Conservation (phyloP, 2,113 vertebrate genomes). For the Oryzias javanicus region DNA sequence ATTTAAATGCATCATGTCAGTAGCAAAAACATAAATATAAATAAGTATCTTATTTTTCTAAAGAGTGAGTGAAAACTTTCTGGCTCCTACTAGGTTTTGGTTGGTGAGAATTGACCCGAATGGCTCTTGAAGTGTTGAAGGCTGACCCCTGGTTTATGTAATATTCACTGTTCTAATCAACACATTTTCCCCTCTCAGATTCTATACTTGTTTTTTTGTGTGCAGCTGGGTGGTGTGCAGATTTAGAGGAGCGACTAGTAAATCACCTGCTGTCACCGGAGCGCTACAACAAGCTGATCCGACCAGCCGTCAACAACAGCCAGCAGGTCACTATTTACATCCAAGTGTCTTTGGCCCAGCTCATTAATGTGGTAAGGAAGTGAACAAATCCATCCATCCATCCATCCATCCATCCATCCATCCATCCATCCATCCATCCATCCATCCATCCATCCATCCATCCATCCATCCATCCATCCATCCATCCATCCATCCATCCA, state of each 20-base stretch:
- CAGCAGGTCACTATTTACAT: conserved; percentile 81
- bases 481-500: neutral
- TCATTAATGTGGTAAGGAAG: conserved; percentile 79
- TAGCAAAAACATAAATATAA: too few relatives aligned
- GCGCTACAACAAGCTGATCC: conserved; percentile 81
- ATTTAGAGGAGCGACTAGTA: conserved; percentile 78
- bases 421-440: neutral
- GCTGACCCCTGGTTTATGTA: too few relatives aligned
- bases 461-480: neutral
- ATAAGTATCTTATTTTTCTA: too few relatives aligned
- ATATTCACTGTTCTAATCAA: neutral
- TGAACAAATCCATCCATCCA: conserved; percentile 1
- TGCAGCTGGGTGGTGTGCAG: conserved; percentile 66
- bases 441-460: neutral
- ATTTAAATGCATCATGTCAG: too few relatives aligned
- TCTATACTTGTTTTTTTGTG: conserved; percentile 5
- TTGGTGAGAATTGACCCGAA: too few relatives aligned
- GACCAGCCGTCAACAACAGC: conserved; percentile 80
- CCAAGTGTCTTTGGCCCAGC: conserved; percentile 80
- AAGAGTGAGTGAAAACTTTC: too few relatives aligned
- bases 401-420: neutral
- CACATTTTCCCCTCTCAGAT: neutral
- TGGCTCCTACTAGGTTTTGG: too few relatives aligned
- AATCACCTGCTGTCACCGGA: conserved; percentile 76
- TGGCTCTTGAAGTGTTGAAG: too few relatives aligned